Conservation (phyloP, 2,888 invertebrate species). For the Teleogryllus oceanicus region DNA sequence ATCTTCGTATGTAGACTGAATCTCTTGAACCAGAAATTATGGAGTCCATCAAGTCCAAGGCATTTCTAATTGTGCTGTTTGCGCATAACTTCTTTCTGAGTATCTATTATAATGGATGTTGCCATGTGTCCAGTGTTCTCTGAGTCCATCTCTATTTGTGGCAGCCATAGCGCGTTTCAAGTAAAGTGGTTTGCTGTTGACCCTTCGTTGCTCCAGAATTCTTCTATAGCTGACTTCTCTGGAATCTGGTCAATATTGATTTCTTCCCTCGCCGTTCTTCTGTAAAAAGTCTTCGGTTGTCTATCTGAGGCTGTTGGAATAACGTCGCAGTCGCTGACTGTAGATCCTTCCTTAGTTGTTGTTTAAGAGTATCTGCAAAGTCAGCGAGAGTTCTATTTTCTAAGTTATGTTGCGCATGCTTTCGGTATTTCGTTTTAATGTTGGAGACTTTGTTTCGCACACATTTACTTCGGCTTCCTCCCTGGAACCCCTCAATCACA, state of each 20-base stretch:
- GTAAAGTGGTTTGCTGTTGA: not conserved
- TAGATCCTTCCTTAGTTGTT: too few species aligned
- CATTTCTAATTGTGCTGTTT: not conserved
- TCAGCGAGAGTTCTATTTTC: too few species aligned
- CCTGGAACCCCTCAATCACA: not conserved
- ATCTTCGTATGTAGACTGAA: not conserved
- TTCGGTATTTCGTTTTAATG: too few species aligned
- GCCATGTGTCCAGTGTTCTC: not conserved
- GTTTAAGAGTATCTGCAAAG: too few species aligned
- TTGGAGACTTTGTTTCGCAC: too few species aligned
- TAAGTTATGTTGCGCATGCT: not conserved
- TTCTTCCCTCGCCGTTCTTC: too few species aligned
- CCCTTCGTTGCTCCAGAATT: not conserved
- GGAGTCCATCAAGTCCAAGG: not conserved
- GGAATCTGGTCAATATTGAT: too few species aligned
- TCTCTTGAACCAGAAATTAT: constrained; percentile 18
- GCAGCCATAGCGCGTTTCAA: not conserved
- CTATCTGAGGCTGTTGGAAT: not conserved
- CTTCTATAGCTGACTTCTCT: not conserved
- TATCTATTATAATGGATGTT: not conserved
- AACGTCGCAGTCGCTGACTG: too few species aligned
- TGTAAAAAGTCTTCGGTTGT: not conserved
- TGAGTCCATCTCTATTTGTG: not conserved
- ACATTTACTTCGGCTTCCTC: not conserved
- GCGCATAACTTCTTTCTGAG: not conserved